phyloP scores from a whole-genome alignment of 2,888 invertebrate genomes.

The Acleris cristana region DNA sequence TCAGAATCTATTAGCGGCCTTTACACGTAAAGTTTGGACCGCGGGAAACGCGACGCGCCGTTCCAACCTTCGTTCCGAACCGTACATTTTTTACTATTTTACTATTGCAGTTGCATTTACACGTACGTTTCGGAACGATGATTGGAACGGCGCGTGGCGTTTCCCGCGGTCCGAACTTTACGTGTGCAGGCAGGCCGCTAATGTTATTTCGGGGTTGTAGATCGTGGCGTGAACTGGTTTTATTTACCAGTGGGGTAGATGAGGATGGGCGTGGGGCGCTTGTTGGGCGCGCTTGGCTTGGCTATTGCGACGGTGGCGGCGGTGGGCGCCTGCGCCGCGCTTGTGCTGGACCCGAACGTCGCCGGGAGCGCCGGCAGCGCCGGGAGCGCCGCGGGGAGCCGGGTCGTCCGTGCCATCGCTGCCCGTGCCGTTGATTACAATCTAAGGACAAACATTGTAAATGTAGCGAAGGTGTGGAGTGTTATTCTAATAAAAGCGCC shows the following conservation, averaged over 20 bases:
- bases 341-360: slow-evolving; percentile 51
- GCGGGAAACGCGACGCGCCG: no score
- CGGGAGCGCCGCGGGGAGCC: slow-evolving; percentile 56
- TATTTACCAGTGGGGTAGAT: slow-evolving; percentile 88
- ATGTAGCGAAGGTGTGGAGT: background rate
- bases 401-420: slow-evolving; percentile 63
- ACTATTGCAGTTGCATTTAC: no score
- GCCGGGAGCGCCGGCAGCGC: slow-evolving; percentile 62
- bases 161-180: no score
- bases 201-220: no score
- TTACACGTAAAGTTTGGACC: no score
- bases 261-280: slow-evolving; percentile 87
- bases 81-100: no score
- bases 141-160: no score
- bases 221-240: background rate
- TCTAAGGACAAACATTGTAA: background rate
- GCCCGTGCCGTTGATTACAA: background rate
- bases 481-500: no score
- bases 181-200: no score
- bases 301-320: slow-evolving; percentile 55
- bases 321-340: slow-evolving; percentile 51
- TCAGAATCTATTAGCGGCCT: no score
- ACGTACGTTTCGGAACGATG: no score
- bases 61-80: no score
- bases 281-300: slow-evolving; percentile 78